Evolutionary conservation across 1,140 invertebrate species (phyloP).

Genomic region (Aphaenogaster floridana): DNA sequence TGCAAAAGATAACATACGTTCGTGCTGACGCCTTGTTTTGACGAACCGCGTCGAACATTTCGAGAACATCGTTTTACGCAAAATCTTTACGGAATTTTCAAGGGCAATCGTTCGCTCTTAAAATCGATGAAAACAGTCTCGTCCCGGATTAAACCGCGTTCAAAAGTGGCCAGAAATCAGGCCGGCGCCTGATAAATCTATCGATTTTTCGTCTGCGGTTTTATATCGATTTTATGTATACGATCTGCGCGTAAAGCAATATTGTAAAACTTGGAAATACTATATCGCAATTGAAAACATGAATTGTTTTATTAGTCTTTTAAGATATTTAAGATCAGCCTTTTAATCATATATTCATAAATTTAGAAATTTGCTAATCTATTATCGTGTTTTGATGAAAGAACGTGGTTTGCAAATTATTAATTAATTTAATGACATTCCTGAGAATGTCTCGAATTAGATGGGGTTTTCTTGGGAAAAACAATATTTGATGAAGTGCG

Average conservation of each 20-base stretch:
- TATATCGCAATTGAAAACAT: background rate
- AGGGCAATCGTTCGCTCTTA: background rate
- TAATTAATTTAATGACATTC: background rate
- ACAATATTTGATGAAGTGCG: constrained; percentile 25
- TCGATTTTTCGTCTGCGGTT: background rate
- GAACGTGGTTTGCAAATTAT: background rate
- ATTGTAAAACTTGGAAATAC: background rate
- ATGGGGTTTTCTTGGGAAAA: constrained; percentile 1
- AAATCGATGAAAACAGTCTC: background rate
- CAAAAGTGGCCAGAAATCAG: background rate
- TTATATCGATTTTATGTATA: background rate
- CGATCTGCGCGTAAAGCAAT: background rate
- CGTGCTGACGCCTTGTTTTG: background rate
- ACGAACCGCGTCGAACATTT: constrained; percentile 11
- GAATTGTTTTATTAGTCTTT: background rate
- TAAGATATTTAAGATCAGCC: background rate
- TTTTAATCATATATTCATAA: background rate
- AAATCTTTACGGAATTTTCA: constrained; percentile 1
- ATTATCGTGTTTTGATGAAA: background rate
- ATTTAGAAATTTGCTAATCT: background rate
- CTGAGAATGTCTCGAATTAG: background rate
- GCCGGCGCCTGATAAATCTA: background rate
- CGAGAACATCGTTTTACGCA: background rate
- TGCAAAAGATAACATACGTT: background rate
- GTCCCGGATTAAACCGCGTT: background rate